phyloP scores from a whole-genome alignment of 1,140 invertebrate species.

The Formica selysi region DNA sequence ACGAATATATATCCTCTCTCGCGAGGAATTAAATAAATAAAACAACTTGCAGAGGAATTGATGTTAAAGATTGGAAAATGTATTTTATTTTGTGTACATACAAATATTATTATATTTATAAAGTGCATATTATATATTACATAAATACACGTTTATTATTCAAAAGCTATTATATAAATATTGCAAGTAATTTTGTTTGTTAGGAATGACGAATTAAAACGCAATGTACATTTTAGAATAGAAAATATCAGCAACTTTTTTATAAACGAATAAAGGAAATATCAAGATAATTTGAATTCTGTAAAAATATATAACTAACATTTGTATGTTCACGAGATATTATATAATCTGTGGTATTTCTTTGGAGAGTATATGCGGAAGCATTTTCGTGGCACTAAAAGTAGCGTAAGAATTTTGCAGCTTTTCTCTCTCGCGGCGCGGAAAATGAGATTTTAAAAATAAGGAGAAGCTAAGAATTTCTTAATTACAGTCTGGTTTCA shows the following conservation, averaged over 20 bases:
- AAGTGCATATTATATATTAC: neutral
- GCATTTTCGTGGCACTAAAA: neutral
- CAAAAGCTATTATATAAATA: neutral
- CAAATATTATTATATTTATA: neutral
- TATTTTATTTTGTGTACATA: neutral
- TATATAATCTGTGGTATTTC: constrained; percentile 13
- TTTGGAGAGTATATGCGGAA: neutral
- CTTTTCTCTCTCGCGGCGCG: neutral
- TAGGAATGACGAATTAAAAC: neutral
- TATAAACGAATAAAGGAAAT: neutral
- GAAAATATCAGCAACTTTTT: neutral
- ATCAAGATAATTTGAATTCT: constrained; percentile 1
- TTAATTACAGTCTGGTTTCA: constrained; percentile 45
- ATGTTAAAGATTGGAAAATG: neutral
- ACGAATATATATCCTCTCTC: neutral
- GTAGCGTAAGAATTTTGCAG: constrained; percentile 8
- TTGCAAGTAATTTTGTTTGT: constrained; percentile 9
- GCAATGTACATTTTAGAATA: neutral
- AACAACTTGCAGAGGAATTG: neutral
- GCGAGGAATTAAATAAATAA: neutral
- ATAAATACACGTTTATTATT: neutral
- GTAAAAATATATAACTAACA: neutral
- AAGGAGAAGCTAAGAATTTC: constrained; percentile 28
- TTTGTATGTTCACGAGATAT: neutral
- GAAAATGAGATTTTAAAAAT: constrained; percentile 20